phyloP scores from a whole-genome alignment of 2,888 invertebrate species.

The Plutella xylostella region DNA sequence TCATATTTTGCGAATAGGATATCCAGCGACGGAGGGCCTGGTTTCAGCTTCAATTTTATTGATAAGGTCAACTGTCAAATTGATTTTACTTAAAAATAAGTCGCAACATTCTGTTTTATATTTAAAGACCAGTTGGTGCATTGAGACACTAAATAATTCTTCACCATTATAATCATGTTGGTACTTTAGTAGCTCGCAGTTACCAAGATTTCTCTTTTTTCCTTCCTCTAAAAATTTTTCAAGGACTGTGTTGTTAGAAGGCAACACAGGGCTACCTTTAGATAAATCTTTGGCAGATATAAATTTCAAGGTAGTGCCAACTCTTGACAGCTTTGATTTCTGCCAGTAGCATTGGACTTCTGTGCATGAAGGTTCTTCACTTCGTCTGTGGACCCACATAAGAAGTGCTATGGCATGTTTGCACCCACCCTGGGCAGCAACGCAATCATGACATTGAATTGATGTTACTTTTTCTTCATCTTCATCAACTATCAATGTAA shows the following conservation, averaged over 20 bases:
- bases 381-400: slow-evolving; percentile 28
- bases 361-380: slow-evolving; percentile 28
- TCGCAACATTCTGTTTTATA: not conserved
- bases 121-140: not conserved
- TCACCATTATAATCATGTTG: not conserved
- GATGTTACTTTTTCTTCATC: slow-evolving; percentile 9
- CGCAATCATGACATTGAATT: slow-evolving; percentile 10
- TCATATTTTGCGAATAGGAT: slow-evolving; percentile 10
- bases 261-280: not conserved
- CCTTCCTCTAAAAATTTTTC: not conserved
- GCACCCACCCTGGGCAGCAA: slow-evolving; percentile 21
- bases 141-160: not conserved
- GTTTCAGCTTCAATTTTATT: not conserved
- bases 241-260: not conserved
- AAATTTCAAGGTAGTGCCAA: slow-evolving; percentile 21
- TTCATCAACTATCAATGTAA: slow-evolving; percentile 10
- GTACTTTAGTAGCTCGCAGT: slow-evolving; percentile 3
- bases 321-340: slow-evolving; percentile 25
- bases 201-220: not conserved
- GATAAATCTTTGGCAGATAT: slow-evolving; percentile 12
- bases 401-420: slow-evolving; percentile 28
- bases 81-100: not conserved
- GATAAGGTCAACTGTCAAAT: no score
- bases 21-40: slow-evolving; percentile 5
- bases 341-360: slow-evolving; percentile 25